Evolutionary conservation across 2,888 invertebrate genomes (phyloP).

Genomic region (Sphecodes monilicornis): DNA sequence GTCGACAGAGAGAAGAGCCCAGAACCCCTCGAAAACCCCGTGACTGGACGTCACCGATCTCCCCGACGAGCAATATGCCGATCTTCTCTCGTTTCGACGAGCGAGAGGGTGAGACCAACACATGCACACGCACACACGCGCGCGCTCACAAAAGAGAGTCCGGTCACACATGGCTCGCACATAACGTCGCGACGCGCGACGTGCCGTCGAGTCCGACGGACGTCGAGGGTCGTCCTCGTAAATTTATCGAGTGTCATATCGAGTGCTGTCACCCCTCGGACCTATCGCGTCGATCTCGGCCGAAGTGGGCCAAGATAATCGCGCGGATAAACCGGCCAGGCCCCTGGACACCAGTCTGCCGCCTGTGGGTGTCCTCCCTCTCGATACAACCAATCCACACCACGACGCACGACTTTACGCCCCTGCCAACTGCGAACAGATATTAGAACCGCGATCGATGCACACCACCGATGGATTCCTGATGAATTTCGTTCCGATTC

Average conservation of each 20-base stretch:
- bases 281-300: slow-evolving; percentile 53
- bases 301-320: slow-evolving; percentile 71
- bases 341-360: slow-evolving; percentile 16
- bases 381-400: neutral
- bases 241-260: slow-evolving; percentile 65
- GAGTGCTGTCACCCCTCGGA: slow-evolving; percentile 58
- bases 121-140: neutral
- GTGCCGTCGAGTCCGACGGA: slow-evolving; percentile 24
- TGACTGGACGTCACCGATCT: slow-evolving; percentile 38
- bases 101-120: neutral
- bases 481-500: neutral
- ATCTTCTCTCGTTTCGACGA: slow-evolving; percentile 2
- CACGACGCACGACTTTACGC: neutral
- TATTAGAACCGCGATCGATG: slow-evolving; percentile 3
- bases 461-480: neutral
- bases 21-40: slow-evolving; percentile 38
- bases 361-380: neutral
- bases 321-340: slow-evolving; percentile 57
- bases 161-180: too few species aligned
- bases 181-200: neutral
- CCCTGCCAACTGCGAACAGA: neutral
- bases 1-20: slow-evolving; percentile 9
- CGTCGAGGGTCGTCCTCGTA: slow-evolving; percentile 47
- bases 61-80: neutral
- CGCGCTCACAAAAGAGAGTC: too few species aligned